Evolutionary conservation across 2,113 vertebrate species (phyloP).

Genomic region (Alligator sinensis): DNA sequence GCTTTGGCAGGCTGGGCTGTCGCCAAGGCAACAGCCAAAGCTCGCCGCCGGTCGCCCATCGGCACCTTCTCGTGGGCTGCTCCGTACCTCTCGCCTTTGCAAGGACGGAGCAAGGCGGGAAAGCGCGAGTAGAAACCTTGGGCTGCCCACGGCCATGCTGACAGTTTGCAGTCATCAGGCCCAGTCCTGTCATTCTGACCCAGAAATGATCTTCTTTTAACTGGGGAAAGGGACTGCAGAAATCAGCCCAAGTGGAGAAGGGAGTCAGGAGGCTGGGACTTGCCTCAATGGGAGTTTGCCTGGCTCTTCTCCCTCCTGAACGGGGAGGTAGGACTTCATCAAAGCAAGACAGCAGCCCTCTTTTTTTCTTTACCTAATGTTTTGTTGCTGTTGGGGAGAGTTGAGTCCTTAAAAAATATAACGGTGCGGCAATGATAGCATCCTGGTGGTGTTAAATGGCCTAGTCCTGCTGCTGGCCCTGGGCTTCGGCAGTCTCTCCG

Average conservation of each 20-base stretch:
- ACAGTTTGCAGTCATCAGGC: not conserved
- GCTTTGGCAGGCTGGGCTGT: constrained; percentile 25
- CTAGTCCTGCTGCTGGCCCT: too few species aligned
- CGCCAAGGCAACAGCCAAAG: constrained; percentile 47
- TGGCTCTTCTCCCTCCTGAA: not conserved
- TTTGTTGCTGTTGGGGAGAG: too few species aligned
- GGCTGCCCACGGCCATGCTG: not conserved
- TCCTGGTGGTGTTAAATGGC: too few species aligned
- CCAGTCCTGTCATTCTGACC: not conserved
- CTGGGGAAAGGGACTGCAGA: not conserved
- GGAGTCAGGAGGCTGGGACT: not conserved
- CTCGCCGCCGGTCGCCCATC: not conserved
- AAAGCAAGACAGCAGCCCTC: too few species aligned
- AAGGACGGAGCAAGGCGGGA: too few species aligned
- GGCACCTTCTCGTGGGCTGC: not conserved
- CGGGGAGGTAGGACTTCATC: not conserved
- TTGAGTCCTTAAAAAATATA: too few species aligned
- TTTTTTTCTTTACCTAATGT: too few species aligned
- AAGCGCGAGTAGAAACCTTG: not conserved
- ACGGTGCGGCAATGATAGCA: too few species aligned
- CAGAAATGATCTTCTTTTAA: not conserved
- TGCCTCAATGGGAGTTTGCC: not conserved
- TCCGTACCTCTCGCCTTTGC: too few species aligned
- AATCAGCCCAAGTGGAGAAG: not conserved
- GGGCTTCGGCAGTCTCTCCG: too few species aligned